Conservation (phyloP, 2,888 invertebrate species). For the Eupithecia centaureata region DNA sequence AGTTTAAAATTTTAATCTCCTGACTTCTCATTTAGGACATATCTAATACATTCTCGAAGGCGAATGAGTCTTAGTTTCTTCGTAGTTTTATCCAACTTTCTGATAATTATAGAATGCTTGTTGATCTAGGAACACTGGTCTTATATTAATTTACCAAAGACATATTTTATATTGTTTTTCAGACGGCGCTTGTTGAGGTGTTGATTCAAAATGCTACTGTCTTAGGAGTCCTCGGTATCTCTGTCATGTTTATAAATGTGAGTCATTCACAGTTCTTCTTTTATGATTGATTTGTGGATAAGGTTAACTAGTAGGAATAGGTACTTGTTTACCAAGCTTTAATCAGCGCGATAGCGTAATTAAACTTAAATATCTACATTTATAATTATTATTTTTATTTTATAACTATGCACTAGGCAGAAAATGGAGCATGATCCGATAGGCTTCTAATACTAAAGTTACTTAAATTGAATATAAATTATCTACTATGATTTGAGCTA, state of each 20-base stretch:
- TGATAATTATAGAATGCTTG: neutral
- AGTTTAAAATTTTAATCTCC: no score
- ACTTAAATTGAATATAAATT: neutral
- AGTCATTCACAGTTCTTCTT: neutral
- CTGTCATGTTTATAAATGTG: constrained; percentile 76
- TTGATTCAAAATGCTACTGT: constrained; percentile 71
- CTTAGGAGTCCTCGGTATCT: constrained; percentile 73
- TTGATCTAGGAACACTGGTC: neutral
- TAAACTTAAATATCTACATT: neutral
- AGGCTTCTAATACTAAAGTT: neutral
- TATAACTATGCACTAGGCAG: no score
- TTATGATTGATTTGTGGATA: neutral
- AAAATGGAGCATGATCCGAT: neutral
- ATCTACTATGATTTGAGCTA: neutral
- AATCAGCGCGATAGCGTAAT: neutral
- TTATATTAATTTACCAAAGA: neutral
- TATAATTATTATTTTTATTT: neutral
- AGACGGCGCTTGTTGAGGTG: constrained; percentile 57
- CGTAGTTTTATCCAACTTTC: neutral
- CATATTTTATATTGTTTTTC: neutral
- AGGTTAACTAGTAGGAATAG: neutral
- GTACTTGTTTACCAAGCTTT: neutral
- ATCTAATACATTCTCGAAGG: neutral
- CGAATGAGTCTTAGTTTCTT: neutral
- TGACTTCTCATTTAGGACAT: no score